Evolutionary conservation across 2,797 vertebrate species (phyloP).

Genomic region (Pelodytes ibericus): DNA sequence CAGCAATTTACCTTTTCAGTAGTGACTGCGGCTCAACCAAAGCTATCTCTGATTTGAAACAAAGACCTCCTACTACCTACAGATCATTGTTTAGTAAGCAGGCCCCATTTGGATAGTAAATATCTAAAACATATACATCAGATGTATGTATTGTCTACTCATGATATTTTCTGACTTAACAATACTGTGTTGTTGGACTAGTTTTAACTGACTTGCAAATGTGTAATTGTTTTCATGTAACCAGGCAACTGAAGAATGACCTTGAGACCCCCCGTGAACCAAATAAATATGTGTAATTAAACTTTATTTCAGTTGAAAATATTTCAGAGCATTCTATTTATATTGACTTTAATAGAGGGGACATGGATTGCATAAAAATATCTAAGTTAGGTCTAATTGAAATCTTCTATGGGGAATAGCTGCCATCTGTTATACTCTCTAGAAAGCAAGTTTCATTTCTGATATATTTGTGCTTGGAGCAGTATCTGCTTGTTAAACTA

Average conservation of each 20-base stretch:
- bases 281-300: not conserved
- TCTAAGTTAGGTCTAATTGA: constrained; percentile 44
- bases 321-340: constrained; percentile 19
- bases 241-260: constrained; percentile 30
- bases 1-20: too few species aligned
- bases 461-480: constrained; percentile 38
- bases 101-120: too few species aligned
- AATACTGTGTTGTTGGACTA: too few species aligned
- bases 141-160: not conserved
- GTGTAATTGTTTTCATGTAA: not conserved
- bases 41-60: too few species aligned
- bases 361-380: constrained; percentile 39
- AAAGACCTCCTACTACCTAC: too few species aligned
- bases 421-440: constrained; percentile 45
- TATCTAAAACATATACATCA: too few species aligned
- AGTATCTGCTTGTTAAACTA: constrained; percentile 32
- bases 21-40: too few species aligned
- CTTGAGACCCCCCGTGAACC: not conserved
- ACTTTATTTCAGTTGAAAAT: constrained; percentile 31
- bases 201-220: too few species aligned
- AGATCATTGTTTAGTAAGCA: too few species aligned
- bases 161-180: too few species aligned
- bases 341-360: constrained; percentile 25
- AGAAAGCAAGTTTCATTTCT: constrained; percentile 43
- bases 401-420: constrained; percentile 40